Conservation (phyloP, 2,113 vertebrate genomes). For the Nycticorax nycticorax region DNA sequence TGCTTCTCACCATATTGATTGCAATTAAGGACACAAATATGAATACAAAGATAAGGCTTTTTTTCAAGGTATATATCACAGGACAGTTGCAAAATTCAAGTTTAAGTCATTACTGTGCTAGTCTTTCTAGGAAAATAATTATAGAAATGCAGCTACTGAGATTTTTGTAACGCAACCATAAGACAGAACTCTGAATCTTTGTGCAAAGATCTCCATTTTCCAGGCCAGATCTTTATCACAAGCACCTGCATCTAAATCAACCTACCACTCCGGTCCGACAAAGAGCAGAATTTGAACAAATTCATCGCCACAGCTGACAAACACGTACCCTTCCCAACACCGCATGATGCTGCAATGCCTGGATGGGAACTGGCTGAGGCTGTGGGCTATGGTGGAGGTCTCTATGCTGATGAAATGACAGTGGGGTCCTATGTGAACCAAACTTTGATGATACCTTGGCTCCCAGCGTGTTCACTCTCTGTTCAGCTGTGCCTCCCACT, state of each 20-base stretch:
- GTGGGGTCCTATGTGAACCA: not conserved
- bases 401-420: not conserved
- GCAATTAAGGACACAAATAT: constrained; percentile 57
- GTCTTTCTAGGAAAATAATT: constrained; percentile 28
- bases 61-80: not conserved
- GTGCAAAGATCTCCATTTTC: not conserved
- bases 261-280: fast-evolving
- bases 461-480: not conserved
- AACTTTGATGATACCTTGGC: not conserved
- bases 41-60: constrained; percentile 32
- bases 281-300: not conserved
- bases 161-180: not conserved
- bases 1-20: constrained; percentile 55
- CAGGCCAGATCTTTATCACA: not conserved
- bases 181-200: not conserved
- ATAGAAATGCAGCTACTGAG: not conserved
- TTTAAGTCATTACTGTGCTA: not conserved
- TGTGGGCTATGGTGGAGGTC: not conserved
- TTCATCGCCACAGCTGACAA: not conserved
- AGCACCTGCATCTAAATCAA: not conserved
- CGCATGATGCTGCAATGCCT: fast-evolving
- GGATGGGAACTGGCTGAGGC: not conserved
- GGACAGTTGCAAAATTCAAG: constrained; percentile 2
- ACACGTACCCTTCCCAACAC: not conserved
- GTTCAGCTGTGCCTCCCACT: not conserved